Conservation (phyloP, 2,888 invertebrate species). For the Piscicola geometra region DNA sequence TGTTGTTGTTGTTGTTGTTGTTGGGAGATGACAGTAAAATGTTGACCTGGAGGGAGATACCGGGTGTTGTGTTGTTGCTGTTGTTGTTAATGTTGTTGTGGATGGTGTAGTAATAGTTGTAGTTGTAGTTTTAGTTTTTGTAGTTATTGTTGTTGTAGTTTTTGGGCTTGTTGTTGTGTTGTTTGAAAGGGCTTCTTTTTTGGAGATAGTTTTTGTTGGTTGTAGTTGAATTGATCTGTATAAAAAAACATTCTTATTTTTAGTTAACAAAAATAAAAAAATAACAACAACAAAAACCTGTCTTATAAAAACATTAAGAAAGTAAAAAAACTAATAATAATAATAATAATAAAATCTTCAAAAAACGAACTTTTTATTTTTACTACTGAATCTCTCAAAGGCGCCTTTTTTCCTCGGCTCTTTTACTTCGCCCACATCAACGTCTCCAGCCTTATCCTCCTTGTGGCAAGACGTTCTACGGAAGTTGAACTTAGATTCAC, state of each 20-base stretch:
- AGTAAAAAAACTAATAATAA: no score
- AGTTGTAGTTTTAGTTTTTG: background rate
- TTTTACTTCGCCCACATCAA: background rate
- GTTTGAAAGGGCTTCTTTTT: no score
- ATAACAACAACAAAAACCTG: no score
- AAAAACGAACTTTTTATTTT: conserved; percentile 3
- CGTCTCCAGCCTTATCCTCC: background rate
- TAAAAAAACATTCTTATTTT: no score
- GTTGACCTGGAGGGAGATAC: background rate
- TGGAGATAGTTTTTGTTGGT: no score
- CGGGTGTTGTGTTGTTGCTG: background rate
- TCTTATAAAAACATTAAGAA: no score
- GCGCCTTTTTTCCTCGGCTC: background rate
- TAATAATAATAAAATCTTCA: no score
- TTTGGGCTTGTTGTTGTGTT: background rate
- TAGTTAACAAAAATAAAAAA: no score
- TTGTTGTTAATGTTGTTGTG: no score
- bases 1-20: background rate
- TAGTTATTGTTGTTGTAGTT: background rate
- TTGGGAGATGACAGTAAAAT: background rate
- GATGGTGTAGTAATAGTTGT: no score
- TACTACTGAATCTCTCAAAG: background rate
- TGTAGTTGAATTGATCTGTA: no score
- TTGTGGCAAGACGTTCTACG: background rate
- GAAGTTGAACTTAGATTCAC: background rate